Evolutionary conservation across 2,888 invertebrate genomes (phyloP).

Genomic region (Xestia c-nigrum): DNA sequence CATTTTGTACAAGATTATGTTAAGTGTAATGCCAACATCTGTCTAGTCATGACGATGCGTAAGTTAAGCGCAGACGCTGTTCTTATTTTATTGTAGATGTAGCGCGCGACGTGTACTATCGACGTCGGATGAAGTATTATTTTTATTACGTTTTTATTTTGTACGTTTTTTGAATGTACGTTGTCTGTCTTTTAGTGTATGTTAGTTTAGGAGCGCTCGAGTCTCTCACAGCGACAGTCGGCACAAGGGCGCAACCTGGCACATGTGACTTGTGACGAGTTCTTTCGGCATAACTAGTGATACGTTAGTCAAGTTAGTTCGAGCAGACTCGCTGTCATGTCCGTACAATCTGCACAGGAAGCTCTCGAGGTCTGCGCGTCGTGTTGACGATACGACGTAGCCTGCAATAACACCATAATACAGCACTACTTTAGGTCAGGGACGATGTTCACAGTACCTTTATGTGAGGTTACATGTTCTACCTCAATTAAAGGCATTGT

Average conservation of each 20-base stretch:
- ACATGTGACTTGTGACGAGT: constrained; percentile 2
- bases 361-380: background rate
- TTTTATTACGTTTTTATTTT: constrained; percentile 63
- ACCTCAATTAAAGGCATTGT: too few species aligned
- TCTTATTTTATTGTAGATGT: constrained; percentile 59
- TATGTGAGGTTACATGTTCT: background rate
- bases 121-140: constrained; percentile 69
- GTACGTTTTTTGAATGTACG: constrained; percentile 69
- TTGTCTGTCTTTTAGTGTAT: constrained; percentile 65
- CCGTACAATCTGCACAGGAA: background rate
- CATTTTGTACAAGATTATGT: constrained; percentile 52
- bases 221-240: constrained; percentile 52
- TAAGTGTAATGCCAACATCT: constrained; percentile 70
- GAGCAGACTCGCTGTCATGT: constrained; percentile 3
- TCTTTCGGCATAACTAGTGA: constrained; percentile 40
- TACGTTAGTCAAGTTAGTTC: constrained; percentile 28
- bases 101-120: constrained; percentile 65
- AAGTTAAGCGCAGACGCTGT: constrained; percentile 60
- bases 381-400: too few species aligned
- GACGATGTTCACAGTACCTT: background rate
- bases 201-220: constrained; percentile 66
- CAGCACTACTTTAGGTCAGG: background rate
- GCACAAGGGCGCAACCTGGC: constrained; percentile 27
- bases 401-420: too few species aligned
- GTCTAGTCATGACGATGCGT: constrained; percentile 69